Evolutionary conservation across 1,140 invertebrate genomes (phyloP).

Genomic region (Cardiocondyla obscurior): DNA sequence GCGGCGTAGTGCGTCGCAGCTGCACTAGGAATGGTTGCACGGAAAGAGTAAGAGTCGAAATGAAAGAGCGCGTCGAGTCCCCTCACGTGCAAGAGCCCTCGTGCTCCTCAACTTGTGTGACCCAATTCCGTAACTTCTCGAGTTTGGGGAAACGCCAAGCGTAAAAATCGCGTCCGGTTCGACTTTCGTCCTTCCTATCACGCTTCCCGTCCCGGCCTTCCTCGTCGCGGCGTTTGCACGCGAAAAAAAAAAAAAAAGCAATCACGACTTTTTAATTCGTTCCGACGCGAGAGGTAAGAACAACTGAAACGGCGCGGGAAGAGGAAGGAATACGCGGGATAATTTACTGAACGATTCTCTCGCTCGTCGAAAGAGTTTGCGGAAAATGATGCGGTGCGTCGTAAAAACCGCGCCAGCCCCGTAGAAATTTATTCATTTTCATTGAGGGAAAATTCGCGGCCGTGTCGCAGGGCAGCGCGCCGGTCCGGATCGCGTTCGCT

Average conservation of each 20-base stretch:
- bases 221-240: not conserved
- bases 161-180: conserved; percentile 57
- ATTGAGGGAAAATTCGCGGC: conserved; percentile 1
- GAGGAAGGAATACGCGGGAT: not conserved
- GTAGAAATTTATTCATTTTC: conserved; percentile 45
- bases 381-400: conserved; percentile 30
- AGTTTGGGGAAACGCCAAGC: conserved; percentile 49
- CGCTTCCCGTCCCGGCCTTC: not conserved
- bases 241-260: not conserved
- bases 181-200: conserved; percentile 1
- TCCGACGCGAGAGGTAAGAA: not conserved
- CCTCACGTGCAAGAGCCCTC: conserved; percentile 61
- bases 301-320: not conserved
- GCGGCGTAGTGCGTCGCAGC: conserved; percentile 47
- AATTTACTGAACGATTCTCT: conserved; percentile 4
- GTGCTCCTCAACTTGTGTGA: conserved; percentile 52
- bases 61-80: conserved; percentile 46
- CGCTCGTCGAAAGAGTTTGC: not conserved
- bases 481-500: not conserved
- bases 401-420: not conserved
- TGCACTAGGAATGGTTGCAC: conserved; percentile 11
- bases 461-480: not conserved
- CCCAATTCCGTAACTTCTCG: conserved; percentile 63
- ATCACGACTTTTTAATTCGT: conserved; percentile 56
- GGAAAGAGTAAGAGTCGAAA: conserved; percentile 32